Evolutionary conservation across 2,888 invertebrate species (phyloP), one percentile per base, ranked within the genome.

Genomic region (Melolontha melolontha): DNA sequence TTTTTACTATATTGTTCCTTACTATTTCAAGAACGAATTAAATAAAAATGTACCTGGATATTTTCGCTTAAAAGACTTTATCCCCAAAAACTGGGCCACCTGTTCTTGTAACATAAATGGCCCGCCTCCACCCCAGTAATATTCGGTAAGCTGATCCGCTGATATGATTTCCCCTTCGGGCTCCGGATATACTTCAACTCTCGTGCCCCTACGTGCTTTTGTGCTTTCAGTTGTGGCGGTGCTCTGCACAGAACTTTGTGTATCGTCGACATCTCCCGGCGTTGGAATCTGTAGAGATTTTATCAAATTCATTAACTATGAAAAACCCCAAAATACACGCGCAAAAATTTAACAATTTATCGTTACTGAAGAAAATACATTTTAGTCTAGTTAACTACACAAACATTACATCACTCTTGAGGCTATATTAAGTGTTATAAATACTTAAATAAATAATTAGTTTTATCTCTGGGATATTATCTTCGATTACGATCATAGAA

Each of bases 71-170:
- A 99, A 98, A 67, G 97, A 97, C 80, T 96, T 97, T 39, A 98
- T 94, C 42, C 94, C 94, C 70, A 99, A 87, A 84, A 94, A 97
- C 81, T 97, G 94, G 0, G 96, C 95, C 70, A 99, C 92, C 82
- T 93, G 98, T 82, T 98, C 98, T 83, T 98, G 97, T 68, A 98
- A 90, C 93, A 97, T 95, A 84, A 91, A 96, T 57, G 93, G 92
- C 77, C 97, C 93, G 55, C 90, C 89, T 74, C 82, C 88, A 75
- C 84, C 88, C 98, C 98, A 98, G 77, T 92, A 93, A 80, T 98
- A 98, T 81, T 98, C 97, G 69, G 94, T 95, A 63, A 98, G 89
- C 81, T 94, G 93, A 64, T 94, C 93, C 12, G 96, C 95, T 16
- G 92, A 92, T 79, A 82, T 79, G 0, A 81, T 76, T 44, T 78